These are phyloP conservation scores for Rhingia rostrata DNA, from an alignment of 2,888 invertebrate species.

Conservation along the genomic window DNA sequence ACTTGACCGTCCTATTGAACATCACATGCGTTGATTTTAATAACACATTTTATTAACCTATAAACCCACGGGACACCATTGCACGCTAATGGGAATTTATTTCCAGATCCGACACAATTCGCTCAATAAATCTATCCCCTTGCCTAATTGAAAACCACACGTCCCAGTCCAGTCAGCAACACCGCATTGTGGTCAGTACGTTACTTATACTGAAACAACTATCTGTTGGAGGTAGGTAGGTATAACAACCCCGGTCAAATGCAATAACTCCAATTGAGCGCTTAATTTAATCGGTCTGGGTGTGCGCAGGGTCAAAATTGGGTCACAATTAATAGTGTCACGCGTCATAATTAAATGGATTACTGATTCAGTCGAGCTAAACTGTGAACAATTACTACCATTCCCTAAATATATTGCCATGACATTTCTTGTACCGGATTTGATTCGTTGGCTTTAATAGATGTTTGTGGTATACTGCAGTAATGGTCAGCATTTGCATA, in stretches of 20 bases:
- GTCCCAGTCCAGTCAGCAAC: slow-evolving; percentile 22
- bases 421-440: neutral
- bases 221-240: neutral
- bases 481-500: no score
- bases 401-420: neutral
- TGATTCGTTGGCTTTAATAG: no score
- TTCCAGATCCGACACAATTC: slow-evolving; percentile 40
- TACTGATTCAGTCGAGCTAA: slow-evolving; percentile 12
- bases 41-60: slow-evolving; percentile 17
- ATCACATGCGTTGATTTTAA: slow-evolving; percentile 10
- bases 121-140: slow-evolving; percentile 57
- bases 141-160: slow-evolving; percentile 64
- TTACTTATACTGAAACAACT: neutral
- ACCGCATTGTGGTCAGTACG: slow-evolving; percentile 34
- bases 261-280: slow-evolving; percentile 59
- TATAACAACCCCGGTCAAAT: slow-evolving; percentile 33
- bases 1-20: slow-evolving; percentile 3
- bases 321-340: slow-evolving; percentile 65
- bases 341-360: slow-evolving; percentile 40
- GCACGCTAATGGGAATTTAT: neutral
- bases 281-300: slow-evolving; percentile 49
- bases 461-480: no score
- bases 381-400: slow-evolving; percentile 15
- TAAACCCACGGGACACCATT: neutral
- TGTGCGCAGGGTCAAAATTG: slow-evolving; percentile 34